Evolutionary conservation across 2,797 vertebrate species (phyloP).

Genomic region (Pantherophis vulpinus): DNA sequence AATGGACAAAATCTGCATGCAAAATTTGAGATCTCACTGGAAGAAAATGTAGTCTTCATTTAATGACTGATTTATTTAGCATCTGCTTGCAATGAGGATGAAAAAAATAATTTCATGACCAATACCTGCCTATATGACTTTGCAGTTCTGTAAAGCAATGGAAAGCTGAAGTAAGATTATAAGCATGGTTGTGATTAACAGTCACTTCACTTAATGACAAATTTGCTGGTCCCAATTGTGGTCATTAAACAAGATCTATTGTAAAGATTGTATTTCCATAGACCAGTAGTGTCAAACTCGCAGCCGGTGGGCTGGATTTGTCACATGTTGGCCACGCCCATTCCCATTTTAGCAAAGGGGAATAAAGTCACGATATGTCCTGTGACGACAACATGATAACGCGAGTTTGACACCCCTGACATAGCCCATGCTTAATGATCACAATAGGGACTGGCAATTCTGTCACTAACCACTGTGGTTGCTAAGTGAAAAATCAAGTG

Average conservation of each 20-base stretch:
- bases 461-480: background rate
- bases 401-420: too few species aligned
- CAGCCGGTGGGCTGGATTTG: too few species aligned
- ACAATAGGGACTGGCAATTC: background rate
- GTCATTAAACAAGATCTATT: background rate
- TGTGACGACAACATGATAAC: too few species aligned
- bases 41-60: background rate
- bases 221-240: background rate
- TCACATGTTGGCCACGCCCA: too few species aligned
- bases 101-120: background rate
- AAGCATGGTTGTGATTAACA: background rate
- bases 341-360: too few species aligned
- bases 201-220: background rate
- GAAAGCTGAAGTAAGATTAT: background rate
- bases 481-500: background rate
- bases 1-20: background rate
- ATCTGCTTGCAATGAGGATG: background rate
- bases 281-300: too few species aligned
- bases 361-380: too few species aligned
- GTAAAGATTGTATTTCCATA: background rate
- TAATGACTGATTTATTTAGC: background rate
- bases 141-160: background rate
- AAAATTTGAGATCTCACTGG: background rate
- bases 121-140: background rate
- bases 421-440: background rate